These are phyloP conservation scores for Acronicta alni DNA, from an alignment of 2,888 invertebrate species.

Conservation along the genomic window DNA sequence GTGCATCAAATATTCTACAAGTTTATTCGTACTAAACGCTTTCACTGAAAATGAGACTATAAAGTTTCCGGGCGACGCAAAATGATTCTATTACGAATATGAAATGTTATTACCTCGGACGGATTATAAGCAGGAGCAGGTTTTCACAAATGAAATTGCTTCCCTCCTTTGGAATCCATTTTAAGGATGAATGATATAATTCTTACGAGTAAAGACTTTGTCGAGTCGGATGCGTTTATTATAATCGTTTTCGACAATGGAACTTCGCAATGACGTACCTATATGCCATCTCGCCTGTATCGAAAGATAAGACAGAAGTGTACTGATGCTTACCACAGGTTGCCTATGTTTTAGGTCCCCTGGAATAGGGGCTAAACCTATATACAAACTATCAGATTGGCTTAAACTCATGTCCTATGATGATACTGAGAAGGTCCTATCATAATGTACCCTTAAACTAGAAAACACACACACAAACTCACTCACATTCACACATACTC, in stretches of 20 bases:
- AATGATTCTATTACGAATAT: conserved; percentile 90
- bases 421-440: no score
- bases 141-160: conserved; percentile 89
- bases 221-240: conserved; percentile 79
- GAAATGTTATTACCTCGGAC: conserved; percentile 89
- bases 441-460: no score
- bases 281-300: no score
- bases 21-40: conserved; percentile 88
- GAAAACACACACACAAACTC: no score
- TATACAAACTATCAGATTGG: no score
- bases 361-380: no score
- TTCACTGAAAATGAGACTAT: conserved; percentile 89
- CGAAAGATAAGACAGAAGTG: no score
- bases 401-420: no score
- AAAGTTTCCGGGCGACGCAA: conserved; percentile 87
- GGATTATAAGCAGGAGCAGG: conserved; percentile 89
- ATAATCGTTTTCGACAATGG: conserved; percentile 55
- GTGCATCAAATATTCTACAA: conserved; percentile 87
- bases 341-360: no score
- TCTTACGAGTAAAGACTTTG: conserved; percentile 86
- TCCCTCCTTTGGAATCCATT: conserved; percentile 88
- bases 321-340: no score
- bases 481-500: no score
- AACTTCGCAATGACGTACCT: conserved; percentile 6
- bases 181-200: conserved; percentile 88